Evolutionary conservation across 2,888 invertebrate species (phyloP).

Genomic region (Melangyna quadrimaculata): DNA sequence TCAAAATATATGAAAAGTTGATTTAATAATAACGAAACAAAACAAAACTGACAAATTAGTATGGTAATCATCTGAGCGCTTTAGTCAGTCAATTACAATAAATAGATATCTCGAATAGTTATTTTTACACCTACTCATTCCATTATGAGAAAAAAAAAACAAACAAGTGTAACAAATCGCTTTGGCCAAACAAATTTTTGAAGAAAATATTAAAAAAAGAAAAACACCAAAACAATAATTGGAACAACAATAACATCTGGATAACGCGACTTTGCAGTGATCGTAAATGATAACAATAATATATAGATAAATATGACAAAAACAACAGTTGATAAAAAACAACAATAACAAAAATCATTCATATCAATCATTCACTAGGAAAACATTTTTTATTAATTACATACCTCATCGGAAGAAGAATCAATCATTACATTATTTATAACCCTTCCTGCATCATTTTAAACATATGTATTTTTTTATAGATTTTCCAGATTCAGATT

Average conservation of each 20-base stretch:
- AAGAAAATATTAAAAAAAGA: constrained; percentile 50
- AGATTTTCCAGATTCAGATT: neutral
- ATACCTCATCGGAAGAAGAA: constrained; percentile 54
- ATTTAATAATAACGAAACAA: constrained; percentile 12
- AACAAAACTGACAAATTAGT: constrained; percentile 9
- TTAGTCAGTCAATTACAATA: constrained; percentile 56
- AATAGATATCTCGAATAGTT: constrained; percentile 36
- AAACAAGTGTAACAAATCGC: constrained; percentile 41
- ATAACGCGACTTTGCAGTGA: constrained; percentile 70
- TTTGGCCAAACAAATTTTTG: constrained; percentile 41
- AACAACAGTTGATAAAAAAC: constrained; percentile 47
- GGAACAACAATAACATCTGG: constrained; percentile 66
- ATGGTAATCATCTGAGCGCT: constrained; percentile 46
- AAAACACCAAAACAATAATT: constrained; percentile 53
- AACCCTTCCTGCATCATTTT: constrained; percentile 19
- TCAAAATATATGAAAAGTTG: constrained; percentile 29
- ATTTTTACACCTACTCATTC: constrained; percentile 43
- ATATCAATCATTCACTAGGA: constrained; percentile 57
- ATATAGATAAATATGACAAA: constrained; percentile 17
- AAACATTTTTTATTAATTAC: constrained; percentile 40
- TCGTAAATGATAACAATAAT: constrained; percentile 64
- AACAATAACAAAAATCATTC: constrained; percentile 42
- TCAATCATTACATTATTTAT: constrained; percentile 28
- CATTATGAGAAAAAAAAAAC: neutral
- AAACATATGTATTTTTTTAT: constrained; percentile 37